Conservation (phyloP, 2,113 vertebrate genomes). For the Cygnus buccinator region DNA sequence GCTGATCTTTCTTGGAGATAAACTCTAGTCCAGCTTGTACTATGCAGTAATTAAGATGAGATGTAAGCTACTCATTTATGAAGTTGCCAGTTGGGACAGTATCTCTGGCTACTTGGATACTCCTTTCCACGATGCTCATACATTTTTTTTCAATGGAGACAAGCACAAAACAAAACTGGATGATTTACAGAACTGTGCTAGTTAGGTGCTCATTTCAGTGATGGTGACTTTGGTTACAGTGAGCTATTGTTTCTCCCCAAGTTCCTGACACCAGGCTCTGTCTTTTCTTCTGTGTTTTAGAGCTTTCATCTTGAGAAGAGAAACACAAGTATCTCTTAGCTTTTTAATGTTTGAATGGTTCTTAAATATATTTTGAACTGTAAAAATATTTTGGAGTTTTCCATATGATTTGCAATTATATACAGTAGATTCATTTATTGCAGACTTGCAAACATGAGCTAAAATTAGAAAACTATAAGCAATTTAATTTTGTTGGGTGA, state of each 20-base stretch:
- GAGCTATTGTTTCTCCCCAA: background rate
- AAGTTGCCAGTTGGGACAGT: background rate
- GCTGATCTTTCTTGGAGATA: background rate
- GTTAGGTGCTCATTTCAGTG: background rate
- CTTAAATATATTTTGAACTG: background rate
- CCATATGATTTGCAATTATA: background rate
- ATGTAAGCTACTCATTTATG: background rate
- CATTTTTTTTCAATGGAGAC: background rate
- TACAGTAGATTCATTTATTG: background rate
- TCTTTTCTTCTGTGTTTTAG: background rate
- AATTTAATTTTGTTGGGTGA: background rate
- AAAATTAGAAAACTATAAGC: background rate
- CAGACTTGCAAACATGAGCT: background rate
- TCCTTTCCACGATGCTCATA: background rate
- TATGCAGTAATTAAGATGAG: rapidly evolving
- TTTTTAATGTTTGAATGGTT: background rate
- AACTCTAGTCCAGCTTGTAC: background rate
- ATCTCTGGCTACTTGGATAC: background rate
- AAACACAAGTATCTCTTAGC: background rate
- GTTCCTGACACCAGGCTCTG: background rate
- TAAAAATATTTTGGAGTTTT: background rate
- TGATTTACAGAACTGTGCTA: background rate
- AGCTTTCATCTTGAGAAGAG: background rate
- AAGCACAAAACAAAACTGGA: background rate
- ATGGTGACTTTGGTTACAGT: background rate